A percentile compares a stretch with the other conserved stretches of the same genome.
phyloP scores from a whole-genome alignment of 2,888 invertebrate genomes.

The Zootermopsis nevadensis region DNA sequence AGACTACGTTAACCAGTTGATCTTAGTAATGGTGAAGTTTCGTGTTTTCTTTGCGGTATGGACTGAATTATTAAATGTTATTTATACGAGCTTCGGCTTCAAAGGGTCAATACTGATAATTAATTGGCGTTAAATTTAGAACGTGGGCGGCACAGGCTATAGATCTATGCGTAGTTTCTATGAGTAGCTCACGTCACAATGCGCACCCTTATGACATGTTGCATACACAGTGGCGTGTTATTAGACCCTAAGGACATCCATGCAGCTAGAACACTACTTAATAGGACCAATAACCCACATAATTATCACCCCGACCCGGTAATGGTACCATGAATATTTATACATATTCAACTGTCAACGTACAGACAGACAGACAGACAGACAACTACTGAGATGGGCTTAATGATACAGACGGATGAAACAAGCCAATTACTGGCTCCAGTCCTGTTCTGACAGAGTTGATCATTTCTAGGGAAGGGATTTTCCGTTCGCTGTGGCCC shows the following conservation, averaged over 20 bases:
- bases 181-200: not conserved
- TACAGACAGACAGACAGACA: not conserved
- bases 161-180: too few species aligned
- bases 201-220: not conserved
- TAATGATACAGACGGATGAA: not conserved
- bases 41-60: too few species aligned
- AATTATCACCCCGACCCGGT: not conserved
- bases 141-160: too few species aligned
- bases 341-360: not conserved
- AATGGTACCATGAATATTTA: constrained; percentile 13
- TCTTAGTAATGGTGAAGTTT: too few species aligned
- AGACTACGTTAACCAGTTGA: too few species aligned
- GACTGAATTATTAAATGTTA: too few species aligned
- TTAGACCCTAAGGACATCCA: not conserved
- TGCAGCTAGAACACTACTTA: not conserved
- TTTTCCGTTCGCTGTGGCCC: too few species aligned
- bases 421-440: not conserved
- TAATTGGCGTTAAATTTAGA: too few species aligned
- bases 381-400: not conserved
- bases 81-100: too few species aligned
- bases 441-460: not conserved
- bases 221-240: not conserved
- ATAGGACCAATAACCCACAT: not conserved
- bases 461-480: too few species aligned
- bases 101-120: too few species aligned